These are phyloP conservation scores for Sternarchorhynchus goeldii DNA, from an alignment of 2,797 vertebrate genomes.

Conservation along the genomic window DNA sequence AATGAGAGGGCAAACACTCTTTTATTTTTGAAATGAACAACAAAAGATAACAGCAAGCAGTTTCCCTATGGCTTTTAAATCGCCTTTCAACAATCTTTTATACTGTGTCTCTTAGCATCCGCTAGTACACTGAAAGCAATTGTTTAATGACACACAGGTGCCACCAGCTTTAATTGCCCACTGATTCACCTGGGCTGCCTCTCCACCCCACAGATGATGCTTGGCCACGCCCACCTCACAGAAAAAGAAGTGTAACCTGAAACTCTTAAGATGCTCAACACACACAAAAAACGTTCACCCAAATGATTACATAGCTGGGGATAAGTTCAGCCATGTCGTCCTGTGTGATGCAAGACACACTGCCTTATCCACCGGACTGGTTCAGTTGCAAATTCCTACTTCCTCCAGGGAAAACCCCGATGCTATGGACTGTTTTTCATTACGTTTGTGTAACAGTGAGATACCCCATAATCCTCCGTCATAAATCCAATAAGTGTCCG, in stretches of 20 bases:
- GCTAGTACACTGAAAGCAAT: too few relatives aligned
- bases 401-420: conserved; percentile 24
- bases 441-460: conserved; percentile 32
- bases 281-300: not conserved
- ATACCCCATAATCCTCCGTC: conserved; percentile 16
- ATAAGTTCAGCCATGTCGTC: not conserved
- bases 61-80: too few relatives aligned
- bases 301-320: not conserved
- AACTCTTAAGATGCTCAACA: not conserved
- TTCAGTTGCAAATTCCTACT: conserved; percentile 2
- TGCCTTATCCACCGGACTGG: not conserved
- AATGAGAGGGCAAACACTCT: not conserved
- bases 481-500: conserved; percentile 32
- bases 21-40: too few relatives aligned
- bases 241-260: conserved; percentile 12
- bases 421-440: conserved; percentile 29
- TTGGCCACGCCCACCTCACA: too few relatives aligned
- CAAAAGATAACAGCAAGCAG: too few relatives aligned
- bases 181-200: too few relatives aligned
- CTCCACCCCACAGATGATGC: too few relatives aligned
- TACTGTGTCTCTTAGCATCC: too few relatives aligned
- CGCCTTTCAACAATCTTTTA: too few relatives aligned
- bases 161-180: too few relatives aligned
- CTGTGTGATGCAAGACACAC: too few relatives aligned
- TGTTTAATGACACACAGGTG: too few relatives aligned